These are phyloP conservation scores for Hydrolagus colliei DNA, from an alignment of 2,797 vertebrate genomes.

Conservation along the genomic window DNA sequence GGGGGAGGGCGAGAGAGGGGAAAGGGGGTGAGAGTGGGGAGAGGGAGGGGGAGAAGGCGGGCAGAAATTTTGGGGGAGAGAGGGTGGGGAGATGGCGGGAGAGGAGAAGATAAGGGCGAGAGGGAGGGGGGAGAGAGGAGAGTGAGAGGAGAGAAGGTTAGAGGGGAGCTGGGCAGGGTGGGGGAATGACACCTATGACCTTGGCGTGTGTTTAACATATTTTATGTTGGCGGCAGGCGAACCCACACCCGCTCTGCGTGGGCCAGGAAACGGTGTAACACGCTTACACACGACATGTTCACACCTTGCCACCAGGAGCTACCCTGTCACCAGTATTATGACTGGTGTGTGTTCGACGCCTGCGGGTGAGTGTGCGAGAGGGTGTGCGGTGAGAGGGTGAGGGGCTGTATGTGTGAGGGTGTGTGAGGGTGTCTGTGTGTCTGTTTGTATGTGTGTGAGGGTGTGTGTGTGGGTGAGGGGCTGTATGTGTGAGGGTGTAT, in stretches of 20 bases:
- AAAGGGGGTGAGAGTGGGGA: too few relatives aligned
- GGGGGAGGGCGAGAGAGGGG: too few relatives aligned
- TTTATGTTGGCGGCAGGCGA: slow-evolving; percentile 47
- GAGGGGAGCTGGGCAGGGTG: fast-evolving
- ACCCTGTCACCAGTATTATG: slow-evolving; percentile 72
- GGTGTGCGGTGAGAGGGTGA: too few relatives aligned
- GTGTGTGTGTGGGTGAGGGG: too few relatives aligned
- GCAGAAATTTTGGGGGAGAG: too few relatives aligned
- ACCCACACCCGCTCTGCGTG: slow-evolving; percentile 64
- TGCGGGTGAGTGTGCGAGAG: slow-evolving; percentile 67
- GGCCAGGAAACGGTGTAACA: slow-evolving; percentile 67
- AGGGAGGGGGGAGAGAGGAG: too few relatives aligned
- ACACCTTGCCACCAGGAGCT: slow-evolving; percentile 64
- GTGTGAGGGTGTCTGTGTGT: neutral
- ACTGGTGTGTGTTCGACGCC: slow-evolving; percentile 81
- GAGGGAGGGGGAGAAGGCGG: too few relatives aligned
- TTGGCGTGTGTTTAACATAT: fast-evolving
- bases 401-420: too few relatives aligned
- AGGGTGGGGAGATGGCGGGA: too few relatives aligned
- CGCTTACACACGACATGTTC: slow-evolving; percentile 66
- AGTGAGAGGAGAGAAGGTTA: too few relatives aligned
- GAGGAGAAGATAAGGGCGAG: too few relatives aligned
- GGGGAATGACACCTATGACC: neutral
- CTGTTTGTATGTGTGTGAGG: neutral
- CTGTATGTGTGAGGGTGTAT: too few relatives aligned